Conservation (phyloP, 2,888 invertebrate species). For the Apoda limacodes region DNA sequence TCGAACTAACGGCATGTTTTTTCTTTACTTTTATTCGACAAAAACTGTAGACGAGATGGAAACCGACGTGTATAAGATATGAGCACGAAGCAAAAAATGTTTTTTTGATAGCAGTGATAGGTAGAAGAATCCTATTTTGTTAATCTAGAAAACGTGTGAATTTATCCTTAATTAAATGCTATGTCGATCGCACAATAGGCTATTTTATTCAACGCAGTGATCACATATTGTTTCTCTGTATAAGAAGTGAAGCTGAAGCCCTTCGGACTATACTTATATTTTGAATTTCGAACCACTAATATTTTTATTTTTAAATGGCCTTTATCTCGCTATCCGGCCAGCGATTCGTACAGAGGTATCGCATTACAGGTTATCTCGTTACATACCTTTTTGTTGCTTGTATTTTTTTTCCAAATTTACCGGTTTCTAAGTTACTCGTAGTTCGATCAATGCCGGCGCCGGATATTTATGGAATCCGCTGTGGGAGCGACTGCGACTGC, state of each 20-base stretch:
- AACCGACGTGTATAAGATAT: slow-evolving; percentile 54
- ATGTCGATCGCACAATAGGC: slow-evolving; percentile 13
- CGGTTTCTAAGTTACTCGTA: slow-evolving; percentile 32
- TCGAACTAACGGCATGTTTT: slow-evolving; percentile 57
- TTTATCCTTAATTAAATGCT: slow-evolving; percentile 6
- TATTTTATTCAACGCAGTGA: too few species aligned
- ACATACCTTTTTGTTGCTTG: slow-evolving; percentile 44
- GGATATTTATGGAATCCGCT: slow-evolving; percentile 51
- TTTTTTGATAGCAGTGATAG: slow-evolving; percentile 20
- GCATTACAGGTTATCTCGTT: slow-evolving; percentile 62
- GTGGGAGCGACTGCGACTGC: slow-evolving; percentile 42
- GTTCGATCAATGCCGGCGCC: slow-evolving; percentile 33
- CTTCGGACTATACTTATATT: too few species aligned
- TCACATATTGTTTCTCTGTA: too few species aligned
- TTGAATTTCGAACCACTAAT: slow-evolving; percentile 49
- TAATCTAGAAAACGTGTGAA: slow-evolving; percentile 12
- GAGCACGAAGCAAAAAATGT: slow-evolving; percentile 39
- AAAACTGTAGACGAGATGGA: slow-evolving; percentile 54
- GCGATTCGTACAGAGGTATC: slow-evolving; percentile 56
- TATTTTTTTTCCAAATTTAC: slow-evolving; percentile 39
- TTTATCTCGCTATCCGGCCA: slow-evolving; percentile 57
- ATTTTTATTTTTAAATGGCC: slow-evolving; percentile 45
- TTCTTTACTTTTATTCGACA: slow-evolving; percentile 43
- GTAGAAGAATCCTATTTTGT: slow-evolving; percentile 9
- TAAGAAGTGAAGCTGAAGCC: too few species aligned